A percentile compares a stretch with the other conserved stretches of the same genome.
Evolutionary conservation across 1,140 invertebrate genomes (phyloP).

Genomic region (Apis dorsata): DNA sequence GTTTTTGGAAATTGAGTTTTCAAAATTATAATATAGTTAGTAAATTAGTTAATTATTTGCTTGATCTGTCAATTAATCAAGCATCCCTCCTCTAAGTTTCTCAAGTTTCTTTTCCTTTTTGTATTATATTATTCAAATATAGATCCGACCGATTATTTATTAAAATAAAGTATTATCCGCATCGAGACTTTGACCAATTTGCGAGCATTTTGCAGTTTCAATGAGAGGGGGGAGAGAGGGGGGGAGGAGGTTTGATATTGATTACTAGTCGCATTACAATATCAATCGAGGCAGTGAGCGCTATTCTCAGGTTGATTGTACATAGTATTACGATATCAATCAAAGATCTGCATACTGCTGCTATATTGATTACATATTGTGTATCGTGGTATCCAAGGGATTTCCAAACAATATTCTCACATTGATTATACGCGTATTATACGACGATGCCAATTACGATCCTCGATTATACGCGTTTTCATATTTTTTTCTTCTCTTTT

Average conservation of each 20-base stretch:
- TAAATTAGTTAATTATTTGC: not conserved
- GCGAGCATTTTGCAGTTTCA: not conserved
- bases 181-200: too few relatives aligned
- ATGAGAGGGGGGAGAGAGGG: not conserved
- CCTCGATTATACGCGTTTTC: not conserved
- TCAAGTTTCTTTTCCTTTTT: not conserved
- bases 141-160: too few relatives aligned
- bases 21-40: not conserved
- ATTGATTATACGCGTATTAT: not conserved
- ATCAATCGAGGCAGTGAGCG: slow-evolving; percentile 3
- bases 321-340: slow-evolving; percentile 30
- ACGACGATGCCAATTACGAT: not conserved
- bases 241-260: not conserved
- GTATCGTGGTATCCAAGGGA: not conserved
- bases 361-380: slow-evolving; percentile 30
- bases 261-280: slow-evolving; percentile 27
- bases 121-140: too few relatives aligned
- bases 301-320: slow-evolving; percentile 37
- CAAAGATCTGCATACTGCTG: slow-evolving; percentile 22
- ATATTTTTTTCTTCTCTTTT: not conserved
- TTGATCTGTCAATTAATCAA: not conserved
- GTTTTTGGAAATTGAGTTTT: too few relatives aligned
- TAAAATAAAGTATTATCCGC: too few relatives aligned
- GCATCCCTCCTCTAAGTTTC: too few relatives aligned
- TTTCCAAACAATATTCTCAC: not conserved